These are phyloP conservation scores for Glossophaga mutica DNA, from an alignment of 2,797 vertebrate genomes.

Conservation along the genomic window DNA sequence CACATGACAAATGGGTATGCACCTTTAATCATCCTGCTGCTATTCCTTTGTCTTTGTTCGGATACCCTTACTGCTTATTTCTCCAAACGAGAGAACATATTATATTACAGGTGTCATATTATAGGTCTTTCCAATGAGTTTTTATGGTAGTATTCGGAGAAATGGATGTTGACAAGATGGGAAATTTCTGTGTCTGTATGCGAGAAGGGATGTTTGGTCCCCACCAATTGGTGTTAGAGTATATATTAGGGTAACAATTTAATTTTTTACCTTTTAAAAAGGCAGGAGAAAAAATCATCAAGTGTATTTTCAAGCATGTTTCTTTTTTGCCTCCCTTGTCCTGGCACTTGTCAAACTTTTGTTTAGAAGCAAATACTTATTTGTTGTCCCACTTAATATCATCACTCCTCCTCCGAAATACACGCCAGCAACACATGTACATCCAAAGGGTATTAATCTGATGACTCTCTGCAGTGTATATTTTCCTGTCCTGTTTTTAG, in stretches of 20 bases:
- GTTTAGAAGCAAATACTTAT: neutral
- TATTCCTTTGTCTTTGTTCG: neutral
- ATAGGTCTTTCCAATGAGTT: neutral
- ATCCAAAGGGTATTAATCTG: fast-evolving
- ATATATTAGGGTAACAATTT: neutral
- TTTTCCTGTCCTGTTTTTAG: neutral
- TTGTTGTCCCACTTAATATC: neutral
- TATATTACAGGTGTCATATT: neutral
- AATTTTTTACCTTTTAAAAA: neutral
- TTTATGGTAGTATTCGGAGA: neutral
- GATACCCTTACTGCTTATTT: neutral
- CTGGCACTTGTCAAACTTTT: neutral
- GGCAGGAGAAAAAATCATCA: neutral
- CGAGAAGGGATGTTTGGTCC: neutral
- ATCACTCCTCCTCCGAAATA: neutral
- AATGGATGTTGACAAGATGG: neutral
- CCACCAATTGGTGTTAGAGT: neutral
- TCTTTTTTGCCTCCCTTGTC: neutral
- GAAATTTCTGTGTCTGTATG: neutral
- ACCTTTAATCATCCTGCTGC: neutral
- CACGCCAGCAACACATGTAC: neutral
- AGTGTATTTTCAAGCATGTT: neutral
- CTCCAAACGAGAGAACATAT: neutral
- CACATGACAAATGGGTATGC: neutral
- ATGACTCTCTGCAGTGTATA: too few relatives aligned